Base-by-base conservation (phyloP, 2,113 vertebrate genomes). In the Oxygymnocypris stewartii region DNA sequence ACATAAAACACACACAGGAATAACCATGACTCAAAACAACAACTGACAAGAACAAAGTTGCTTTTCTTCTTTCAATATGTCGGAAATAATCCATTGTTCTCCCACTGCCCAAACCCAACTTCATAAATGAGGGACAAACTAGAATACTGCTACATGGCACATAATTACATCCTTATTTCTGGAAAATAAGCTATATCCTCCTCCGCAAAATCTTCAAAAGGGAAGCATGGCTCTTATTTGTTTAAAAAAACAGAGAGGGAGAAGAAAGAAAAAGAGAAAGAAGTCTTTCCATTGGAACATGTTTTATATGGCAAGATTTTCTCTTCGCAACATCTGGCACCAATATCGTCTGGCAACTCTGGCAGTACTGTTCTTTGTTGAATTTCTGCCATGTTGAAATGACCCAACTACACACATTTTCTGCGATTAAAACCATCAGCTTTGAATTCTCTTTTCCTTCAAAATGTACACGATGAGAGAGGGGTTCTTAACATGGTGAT, bases 321-420 rank as follows among this genome's bases (percentile, higher is more conserved):
- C 93, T 93, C 92, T 90, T 89, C 73, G 90, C 94, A 96, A 96
- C 96, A 96, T 97, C 97, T 97, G 97, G 97, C 96, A 97, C 95
- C 95, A 95, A 96, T 94, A 93, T 94, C 88, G 87, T 92, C 94
- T 93, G 93, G 93, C 95, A 93, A 90, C 92, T 90, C 93, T 93
- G 87, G 90, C 93, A 89, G 93, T 91, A 93, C 96, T 95, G 95
- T 94, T 95, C 95, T 90, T 94, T 96, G 95, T 91, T 96, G 96
- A 97, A 96, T 92, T 89, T 28, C 94, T 95, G 96, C 96, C 96
- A 96, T 93, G 93, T 89, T 90, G 93, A 93, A 95, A 95, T 95
- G 96, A 96, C 95, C 94, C 95, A 94, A 94, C 92, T 93, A 92
- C 88, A 94, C 94, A 94, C 95, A 93, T 95, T 93, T 90, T 92